A percentile compares a stretch with the other conserved stretches of the same genome.
phyloP scores from a whole-genome alignment of 2,797 vertebrate species.

The Chaetodon trifasciatus region DNA sequence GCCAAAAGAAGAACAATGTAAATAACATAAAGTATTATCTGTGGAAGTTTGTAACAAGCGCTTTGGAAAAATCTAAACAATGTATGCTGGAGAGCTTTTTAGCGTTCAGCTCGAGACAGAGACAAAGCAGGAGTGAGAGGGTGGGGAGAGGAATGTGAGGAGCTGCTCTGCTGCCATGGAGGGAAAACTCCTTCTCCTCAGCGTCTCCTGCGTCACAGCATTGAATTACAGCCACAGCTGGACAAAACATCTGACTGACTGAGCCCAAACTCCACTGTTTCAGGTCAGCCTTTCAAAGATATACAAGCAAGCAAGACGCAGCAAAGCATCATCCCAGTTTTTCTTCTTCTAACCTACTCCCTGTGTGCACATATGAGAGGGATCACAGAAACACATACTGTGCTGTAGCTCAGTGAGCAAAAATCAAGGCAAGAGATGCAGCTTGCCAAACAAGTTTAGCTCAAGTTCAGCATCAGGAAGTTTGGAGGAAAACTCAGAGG shows the following conservation, averaged over 20 bases:
- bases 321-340: conserved; percentile 20
- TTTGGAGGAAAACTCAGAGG: conserved; percentile 52
- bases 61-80: conserved; percentile 37
- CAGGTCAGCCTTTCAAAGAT: conserved; percentile 29
- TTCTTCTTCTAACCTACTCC: conserved; percentile 1
- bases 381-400: conserved; percentile 3
- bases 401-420: conserved; percentile 32
- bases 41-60: conserved; percentile 14
- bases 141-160: conserved; percentile 66
- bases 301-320: conserved; percentile 11
- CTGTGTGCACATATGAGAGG: background rate
- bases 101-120: conserved; percentile 32
- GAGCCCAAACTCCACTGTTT: conserved; percentile 21
- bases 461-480: conserved; percentile 39
- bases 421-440: background rate
- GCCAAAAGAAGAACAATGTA: conserved; percentile 52
- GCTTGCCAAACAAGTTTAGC: conserved; percentile 30
- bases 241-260: conserved; percentile 63
- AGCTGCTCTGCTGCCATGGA: conserved; percentile 35
- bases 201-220: conserved; percentile 56
- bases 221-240: conserved; percentile 77
- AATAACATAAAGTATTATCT: conserved; percentile 58
- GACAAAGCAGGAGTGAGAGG: conserved; percentile 50
- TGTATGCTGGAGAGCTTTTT: background rate
- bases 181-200: conserved; percentile 47